Base-by-base conservation (phyloP, 1,140 invertebrate species). In the Littorina saxatilis region DNA sequence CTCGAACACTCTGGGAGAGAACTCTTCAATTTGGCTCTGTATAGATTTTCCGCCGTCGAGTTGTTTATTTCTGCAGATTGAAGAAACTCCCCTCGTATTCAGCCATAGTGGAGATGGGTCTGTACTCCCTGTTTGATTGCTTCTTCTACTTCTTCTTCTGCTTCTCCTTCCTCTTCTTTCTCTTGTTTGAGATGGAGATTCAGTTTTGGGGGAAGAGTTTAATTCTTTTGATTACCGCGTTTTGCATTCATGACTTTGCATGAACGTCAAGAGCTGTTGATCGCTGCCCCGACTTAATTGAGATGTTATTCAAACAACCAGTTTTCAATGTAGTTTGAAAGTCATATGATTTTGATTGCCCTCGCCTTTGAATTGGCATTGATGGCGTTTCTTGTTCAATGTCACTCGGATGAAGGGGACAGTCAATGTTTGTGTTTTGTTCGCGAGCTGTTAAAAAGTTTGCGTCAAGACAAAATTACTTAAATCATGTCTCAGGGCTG, bases 11-110 rank as follows among this genome's bases (percentile, higher is more conserved):
- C n/a, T n/a, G n/a, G n/a, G n/a, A n/a, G 37, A 11, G 40, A 50
- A 43, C 70, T 50, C 70, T 73, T 52, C 70, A 73, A 50, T 73
- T 73, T 73, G 43, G 27, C 27, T 3, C 40, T 73, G 70, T 73
- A 73, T 73, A 73, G 70, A 73, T 47, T 50, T 40, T 4, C 35
- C 9, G 17, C 55, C 23, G 75, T 58, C 52, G 39, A 78, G 55
- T 27, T 58, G 50, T 58, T 78, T 78, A 78, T 61, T 78, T 43
- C 37, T 63, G 20, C n/a, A 78, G 58, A 78, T 78, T 78, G 76
- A 58, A 78, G 37, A 5, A 61, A 55, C 76, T 27, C 20, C 55
- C 74, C 17, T 32, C 2, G 0, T 1, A 40, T 73, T 73, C 70
- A 73, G 40, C 13, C 40, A 20, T 3, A 17, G 35, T n/a, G 40